Evolutionary conservation across 2,113 vertebrate genomes (phyloP), one percentile per base, ranked within the genome.

Genomic region (Parotia lawesii): DNA sequence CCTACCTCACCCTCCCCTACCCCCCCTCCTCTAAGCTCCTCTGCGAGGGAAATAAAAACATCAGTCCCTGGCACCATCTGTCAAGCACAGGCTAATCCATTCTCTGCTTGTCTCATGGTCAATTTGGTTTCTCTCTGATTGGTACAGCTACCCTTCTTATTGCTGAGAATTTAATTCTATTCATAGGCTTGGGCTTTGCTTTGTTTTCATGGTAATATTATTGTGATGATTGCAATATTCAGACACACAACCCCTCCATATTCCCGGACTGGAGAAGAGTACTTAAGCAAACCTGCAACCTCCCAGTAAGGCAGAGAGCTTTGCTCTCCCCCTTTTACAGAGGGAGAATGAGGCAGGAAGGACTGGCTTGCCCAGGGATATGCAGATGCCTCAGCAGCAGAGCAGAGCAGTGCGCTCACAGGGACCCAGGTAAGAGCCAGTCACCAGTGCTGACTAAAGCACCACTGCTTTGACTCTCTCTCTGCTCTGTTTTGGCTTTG

Each of bases 51-150:
- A 74, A 93, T 94, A 71, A 93, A 93, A 90, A 89, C 86, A 92
- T 90, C 90, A 90, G 89, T 53, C 65, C 77, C 61, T 81, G 69
- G 80, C 48, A 90, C 93, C 89, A 95, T 96, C 96, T 96, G 96
- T 95, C 94, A 90, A 87, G 86, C 61, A 81, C 62, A 87, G 48
- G 57, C 73, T 95, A 95, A 96, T 96, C 89, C 83, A 86, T 90
- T 92, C 93, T 89, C 70, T 92, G 76, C 65, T 92, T 90, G 80
- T 78, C 95, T 94, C 80, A 81, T 57, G 76, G 90, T 85, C 80
- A 94, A 17, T 92, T 93, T 89, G 89, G 38, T 71, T 90, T 88
- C 53, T 78, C 81, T 86, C 72, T 87, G 70, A 94, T 35, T 75
- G 80, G 61, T 57, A 58, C 76, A 86, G 94, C 69, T 47, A 69